Base-by-base conservation (phyloP, 1,140 invertebrate species). In the Protaetia brevitarsis region DNA sequence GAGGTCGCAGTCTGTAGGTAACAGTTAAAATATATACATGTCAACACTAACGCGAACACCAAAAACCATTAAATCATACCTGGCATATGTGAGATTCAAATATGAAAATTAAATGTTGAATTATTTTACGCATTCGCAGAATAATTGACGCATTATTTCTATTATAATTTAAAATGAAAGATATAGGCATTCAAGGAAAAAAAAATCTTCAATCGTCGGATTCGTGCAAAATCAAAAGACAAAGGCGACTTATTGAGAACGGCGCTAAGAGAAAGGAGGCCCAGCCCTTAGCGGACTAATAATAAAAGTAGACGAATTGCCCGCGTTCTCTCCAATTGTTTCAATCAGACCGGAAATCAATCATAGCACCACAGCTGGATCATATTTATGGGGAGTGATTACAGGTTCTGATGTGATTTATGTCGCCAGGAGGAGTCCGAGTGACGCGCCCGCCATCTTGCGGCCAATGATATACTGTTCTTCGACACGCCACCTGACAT, bases 331-430 rank as follows among this genome's bases (percentile, higher is more conserved):
- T 58, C 31, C 59, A 36, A 61, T 61, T 61, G 59, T 61, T 61
- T 61, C 59, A 61, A 61, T 61, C 59, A 61, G 59, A 61, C 59
- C 59, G 59, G 59, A 61, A 71, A 65, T 67, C 69, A 67, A 71
- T 73, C 67, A 69, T 66, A 63, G 66, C 68, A 66, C 68, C 68
- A 59, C 66, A 66, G 63, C 64, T 66, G 72, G 69, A 66, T 70
- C 68, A 64, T 74, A 75, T 75, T 75, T 75, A 75, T 73, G 69
- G 72, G 67, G 64, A 63, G 71, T 74, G 74, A 76, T 76, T 76
- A 74, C 73, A 72, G 74, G 74, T 63, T 71, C 71, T 66, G 63
- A 60, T 69, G 74, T 76, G 74, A 76, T 76, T 76, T 76, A 75
- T 63, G 34, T 45, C 62, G 62, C 27, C 62, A 63, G 62, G 62